Base-by-base conservation (phyloP, 2,113 vertebrate genomes). In the Corythoichthys intestinalis region DNA sequence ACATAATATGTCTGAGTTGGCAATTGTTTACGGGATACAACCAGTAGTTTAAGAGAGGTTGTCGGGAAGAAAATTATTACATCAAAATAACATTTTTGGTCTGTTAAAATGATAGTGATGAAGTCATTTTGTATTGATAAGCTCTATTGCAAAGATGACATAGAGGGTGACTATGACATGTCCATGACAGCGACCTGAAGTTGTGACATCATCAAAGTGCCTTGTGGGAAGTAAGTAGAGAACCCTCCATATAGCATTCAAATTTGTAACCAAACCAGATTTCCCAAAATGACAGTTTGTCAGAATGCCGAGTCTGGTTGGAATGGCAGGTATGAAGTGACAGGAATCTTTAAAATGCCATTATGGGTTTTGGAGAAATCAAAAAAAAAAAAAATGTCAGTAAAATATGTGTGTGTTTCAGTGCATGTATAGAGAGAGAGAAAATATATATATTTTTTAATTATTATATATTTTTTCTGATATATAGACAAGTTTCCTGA, bases 71-170 rank as follows among this genome's bases (percentile, higher is more conserved):
- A 44, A 47, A 63, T 14, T 47, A 63, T 47, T 28, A 47, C 61
- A 47, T 63, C 41, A 63, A 63, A 63, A 62, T 46, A 47, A 63
- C 11, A 47, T 28, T 46, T 13, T 20, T 28, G n/a, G 44, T n/a
- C 28, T 46, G 61, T 63, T 11, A 63, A 47, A 63, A 46, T 28
- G 20, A 28, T 13, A 14, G 44, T 28, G 41, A 63, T 47, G 44
- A 48, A 63, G 61, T 63, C 61, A 47, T 62, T 44, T 44, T 3
- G 41, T 15, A 4, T 20, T n/a, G 9, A 62, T 47, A 47, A 63
- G 61, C 61, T 63, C 5, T 63, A 63, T 34, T 63, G 60, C 61
- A 63, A 63, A 63, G 61, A 47, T 63, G 61, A 63, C 61, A 63
- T 47, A 3, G 59, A 60, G 35, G 58, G 58, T 60, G 35, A 61